Evolutionary conservation across 2,888 invertebrate species (phyloP).

Genomic region (Erebia epiphron): DNA sequence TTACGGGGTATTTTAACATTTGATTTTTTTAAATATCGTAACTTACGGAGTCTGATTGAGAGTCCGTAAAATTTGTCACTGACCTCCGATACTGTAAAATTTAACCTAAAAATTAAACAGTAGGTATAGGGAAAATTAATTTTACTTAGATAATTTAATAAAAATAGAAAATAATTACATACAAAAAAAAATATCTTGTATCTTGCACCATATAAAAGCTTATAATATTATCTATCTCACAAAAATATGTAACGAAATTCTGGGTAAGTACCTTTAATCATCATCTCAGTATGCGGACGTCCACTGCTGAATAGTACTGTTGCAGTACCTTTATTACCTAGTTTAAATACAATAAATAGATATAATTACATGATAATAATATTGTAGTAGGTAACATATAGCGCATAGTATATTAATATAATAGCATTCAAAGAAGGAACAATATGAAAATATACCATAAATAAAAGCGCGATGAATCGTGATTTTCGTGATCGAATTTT

Average conservation of each 20-base stretch:
- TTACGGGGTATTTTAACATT: not conserved
- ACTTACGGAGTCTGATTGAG: not conserved
- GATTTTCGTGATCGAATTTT: not conserved
- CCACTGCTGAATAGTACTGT: too few species aligned
- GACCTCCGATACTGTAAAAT: not conserved
- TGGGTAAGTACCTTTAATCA: not conserved
- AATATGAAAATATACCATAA: too few species aligned
- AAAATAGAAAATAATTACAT: not conserved
- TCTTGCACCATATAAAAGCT: not conserved
- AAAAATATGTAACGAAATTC: slow-evolving; percentile 10
- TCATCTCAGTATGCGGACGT: too few species aligned
- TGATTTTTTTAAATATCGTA: not conserved
- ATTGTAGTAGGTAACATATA: slow-evolving; percentile 13
- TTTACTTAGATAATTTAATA: not conserved
- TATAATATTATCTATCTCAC: not conserved
- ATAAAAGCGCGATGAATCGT: too few species aligned
- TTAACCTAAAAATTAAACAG: not conserved
- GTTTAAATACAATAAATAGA: not conserved
- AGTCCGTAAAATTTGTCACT: not conserved
- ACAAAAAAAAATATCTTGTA: not conserved
- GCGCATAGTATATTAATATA: not conserved
- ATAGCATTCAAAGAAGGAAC: not conserved
- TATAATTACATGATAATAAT: not conserved
- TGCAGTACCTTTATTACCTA: not conserved
- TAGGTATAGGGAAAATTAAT: not conserved